Percentiles rank a stretch among this genome's conserved stretches.
phyloP scores from a whole-genome alignment of 2,888 invertebrate genomes.

The Clunio marinus region DNA sequence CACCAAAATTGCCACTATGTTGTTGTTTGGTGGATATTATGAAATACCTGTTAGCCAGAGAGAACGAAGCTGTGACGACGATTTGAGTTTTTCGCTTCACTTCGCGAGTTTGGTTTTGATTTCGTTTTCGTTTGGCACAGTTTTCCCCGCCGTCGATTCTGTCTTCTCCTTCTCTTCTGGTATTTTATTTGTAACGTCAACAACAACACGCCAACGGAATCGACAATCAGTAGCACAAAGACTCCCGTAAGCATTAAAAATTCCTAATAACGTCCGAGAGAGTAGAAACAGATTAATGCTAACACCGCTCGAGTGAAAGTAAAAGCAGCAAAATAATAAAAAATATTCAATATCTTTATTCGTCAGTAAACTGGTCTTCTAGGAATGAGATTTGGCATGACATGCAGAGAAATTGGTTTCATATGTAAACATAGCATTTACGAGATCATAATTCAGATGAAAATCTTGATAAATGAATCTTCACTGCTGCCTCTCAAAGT shows the following conservation, averaged over 20 bases:
- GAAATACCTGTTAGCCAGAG: constrained; percentile 20
- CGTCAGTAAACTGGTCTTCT: background rate
- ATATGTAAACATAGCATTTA: too few relatives aligned
- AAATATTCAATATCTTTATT: constrained; percentile 33
- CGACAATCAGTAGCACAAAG: background rate
- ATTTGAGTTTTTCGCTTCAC: background rate
- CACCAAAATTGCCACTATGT: background rate
- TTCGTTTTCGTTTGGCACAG: constrained; percentile 34
- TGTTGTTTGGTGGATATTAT: constrained; percentile 22
- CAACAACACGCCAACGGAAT: background rate
- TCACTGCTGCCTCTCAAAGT: too few relatives aligned
- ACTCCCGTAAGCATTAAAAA: background rate
- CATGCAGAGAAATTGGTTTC: background rate
- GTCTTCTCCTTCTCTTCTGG: background rate
- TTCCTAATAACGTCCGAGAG: background rate
- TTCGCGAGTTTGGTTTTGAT: constrained; percentile 7
- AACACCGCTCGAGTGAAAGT: constrained; percentile 18
- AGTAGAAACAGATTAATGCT: constrained; percentile 18
- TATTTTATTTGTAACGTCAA: too few relatives aligned
- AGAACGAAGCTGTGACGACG: background rate
- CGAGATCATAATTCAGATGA: constrained; percentile 6
- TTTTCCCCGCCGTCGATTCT: background rate
- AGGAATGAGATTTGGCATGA: background rate
- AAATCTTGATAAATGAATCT: too few relatives aligned
- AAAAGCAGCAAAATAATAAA: constrained; percentile 29